Evolutionary conservation across 2,797 vertebrate species (phyloP).

Genomic region (Anisognathus igniventris): DNA sequence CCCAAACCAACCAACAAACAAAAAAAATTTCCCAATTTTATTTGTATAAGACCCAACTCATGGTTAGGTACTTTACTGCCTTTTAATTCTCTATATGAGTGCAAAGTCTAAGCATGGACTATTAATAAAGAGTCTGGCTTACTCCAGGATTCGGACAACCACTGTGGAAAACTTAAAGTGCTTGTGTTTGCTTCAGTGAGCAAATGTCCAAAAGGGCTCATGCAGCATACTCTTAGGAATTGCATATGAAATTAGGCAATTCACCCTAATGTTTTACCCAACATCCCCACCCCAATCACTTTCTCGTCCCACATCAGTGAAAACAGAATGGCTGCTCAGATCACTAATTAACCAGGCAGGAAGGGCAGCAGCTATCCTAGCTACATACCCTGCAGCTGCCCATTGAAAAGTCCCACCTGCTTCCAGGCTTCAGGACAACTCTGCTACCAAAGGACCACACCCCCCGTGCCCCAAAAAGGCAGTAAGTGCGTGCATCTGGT

Average conservation of each 20-base stretch:
- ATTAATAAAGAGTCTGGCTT: background rate
- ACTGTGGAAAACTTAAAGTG: background rate
- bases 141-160: background rate
- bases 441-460: background rate
- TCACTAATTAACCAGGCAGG: background rate
- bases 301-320: background rate
- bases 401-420: too few species aligned
- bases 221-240: accelerated
- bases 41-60: background rate
- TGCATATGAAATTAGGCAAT: background rate
- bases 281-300: accelerated
- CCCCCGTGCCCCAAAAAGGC: background rate
- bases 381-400: background rate
- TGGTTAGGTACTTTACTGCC: background rate
- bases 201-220: accelerated
- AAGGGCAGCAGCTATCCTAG: background rate
- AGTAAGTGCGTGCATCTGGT: accelerated
- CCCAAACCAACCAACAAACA: background rate
- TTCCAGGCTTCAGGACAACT: background rate
- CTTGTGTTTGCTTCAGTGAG: background rate
- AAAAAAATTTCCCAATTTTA: background rate
- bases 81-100: background rate
- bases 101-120: background rate
- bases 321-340: background rate
- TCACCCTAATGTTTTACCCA: background rate